A percentile compares a stretch with the other conserved stretches of the same genome.
phyloP scores from a whole-genome alignment of 2,113 vertebrate genomes.

The Triplophysa siluroides region DNA sequence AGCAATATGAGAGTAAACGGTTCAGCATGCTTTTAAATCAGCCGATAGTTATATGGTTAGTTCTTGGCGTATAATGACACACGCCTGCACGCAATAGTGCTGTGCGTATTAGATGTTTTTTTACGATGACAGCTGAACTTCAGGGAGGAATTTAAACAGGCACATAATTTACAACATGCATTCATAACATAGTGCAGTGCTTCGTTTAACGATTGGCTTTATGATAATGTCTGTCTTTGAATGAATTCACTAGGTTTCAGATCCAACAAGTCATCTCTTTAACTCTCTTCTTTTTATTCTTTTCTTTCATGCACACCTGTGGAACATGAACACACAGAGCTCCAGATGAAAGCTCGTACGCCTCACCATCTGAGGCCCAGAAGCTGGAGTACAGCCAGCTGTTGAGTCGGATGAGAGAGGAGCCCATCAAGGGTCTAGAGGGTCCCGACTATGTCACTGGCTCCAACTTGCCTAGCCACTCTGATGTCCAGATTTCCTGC shows the following conservation, averaged over 20 bases:
- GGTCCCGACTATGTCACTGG: slow-evolving; percentile 91
- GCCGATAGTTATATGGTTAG: too few relatives aligned
- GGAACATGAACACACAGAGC: slow-evolving; percentile 58
- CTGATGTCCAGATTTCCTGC: slow-evolving; percentile 88
- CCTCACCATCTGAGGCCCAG: slow-evolving; percentile 80
- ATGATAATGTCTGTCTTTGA: too few relatives aligned
- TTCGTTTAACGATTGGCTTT: too few relatives aligned
- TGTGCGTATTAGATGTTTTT: too few relatives aligned
- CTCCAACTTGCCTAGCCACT: slow-evolving; percentile 95
- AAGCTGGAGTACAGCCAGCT: slow-evolving; percentile 73
- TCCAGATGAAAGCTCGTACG: slow-evolving; percentile 62
- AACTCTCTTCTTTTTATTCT: not conserved
- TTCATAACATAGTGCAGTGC: too few relatives aligned
- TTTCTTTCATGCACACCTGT: not conserved
- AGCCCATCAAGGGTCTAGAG: slow-evolving; percentile 74
- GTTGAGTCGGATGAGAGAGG: slow-evolving; percentile 75
- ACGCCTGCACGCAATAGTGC: too few relatives aligned
- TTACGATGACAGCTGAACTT: too few relatives aligned
- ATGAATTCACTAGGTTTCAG: not conserved
- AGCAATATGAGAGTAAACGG: too few relatives aligned
- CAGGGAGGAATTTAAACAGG: too few relatives aligned
- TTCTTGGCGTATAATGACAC: too few relatives aligned
- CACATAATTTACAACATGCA: too few relatives aligned
- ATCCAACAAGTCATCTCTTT: not conserved
- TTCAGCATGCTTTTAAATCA: too few relatives aligned